phyloP scores from a whole-genome alignment of 2,888 invertebrate species.

The Drosophila testacea region DNA sequence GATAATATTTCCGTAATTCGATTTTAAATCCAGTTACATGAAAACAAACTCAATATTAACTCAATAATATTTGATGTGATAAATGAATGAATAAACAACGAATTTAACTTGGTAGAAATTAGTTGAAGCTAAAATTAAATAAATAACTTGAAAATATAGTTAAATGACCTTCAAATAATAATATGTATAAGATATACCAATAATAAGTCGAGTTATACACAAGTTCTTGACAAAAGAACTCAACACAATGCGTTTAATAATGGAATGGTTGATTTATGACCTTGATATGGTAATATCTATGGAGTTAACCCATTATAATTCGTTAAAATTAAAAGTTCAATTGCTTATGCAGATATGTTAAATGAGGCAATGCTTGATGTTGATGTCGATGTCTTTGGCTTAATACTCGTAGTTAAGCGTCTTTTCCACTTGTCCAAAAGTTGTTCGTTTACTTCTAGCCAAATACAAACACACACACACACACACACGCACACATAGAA shows the following conservation, averaged over 20 bases:
- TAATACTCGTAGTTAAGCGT: conserved; percentile 12
- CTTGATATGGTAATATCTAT: conserved; percentile 20
- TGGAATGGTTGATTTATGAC: background rate
- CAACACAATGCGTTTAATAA: background rate
- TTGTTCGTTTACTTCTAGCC: conserved; percentile 50
- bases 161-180: background rate
- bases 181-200: background rate
- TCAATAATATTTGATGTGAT: too few relatives aligned
- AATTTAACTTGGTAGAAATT: too few relatives aligned
- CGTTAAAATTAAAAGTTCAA: conserved; percentile 32
- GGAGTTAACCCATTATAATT: conserved; percentile 14
- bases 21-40: too few relatives aligned
- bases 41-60: too few relatives aligned
- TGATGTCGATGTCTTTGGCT: conserved; percentile 9
- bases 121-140: too few relatives aligned
- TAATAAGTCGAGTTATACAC: background rate
- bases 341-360: conserved; percentile 29
- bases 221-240: conserved; percentile 5
- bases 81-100: too few relatives aligned
- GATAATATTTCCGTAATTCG: too few relatives aligned
- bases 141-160: too few relatives aligned
- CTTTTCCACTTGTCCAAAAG: conserved; percentile 52
- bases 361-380: conserved; percentile 17
- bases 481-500: conserved; percentile 11
- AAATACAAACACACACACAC: conserved; percentile 5